These are phyloP conservation scores for Neelides folsomi DNA, from an alignment of 2,888 invertebrate species.

Conservation along the genomic window DNA sequence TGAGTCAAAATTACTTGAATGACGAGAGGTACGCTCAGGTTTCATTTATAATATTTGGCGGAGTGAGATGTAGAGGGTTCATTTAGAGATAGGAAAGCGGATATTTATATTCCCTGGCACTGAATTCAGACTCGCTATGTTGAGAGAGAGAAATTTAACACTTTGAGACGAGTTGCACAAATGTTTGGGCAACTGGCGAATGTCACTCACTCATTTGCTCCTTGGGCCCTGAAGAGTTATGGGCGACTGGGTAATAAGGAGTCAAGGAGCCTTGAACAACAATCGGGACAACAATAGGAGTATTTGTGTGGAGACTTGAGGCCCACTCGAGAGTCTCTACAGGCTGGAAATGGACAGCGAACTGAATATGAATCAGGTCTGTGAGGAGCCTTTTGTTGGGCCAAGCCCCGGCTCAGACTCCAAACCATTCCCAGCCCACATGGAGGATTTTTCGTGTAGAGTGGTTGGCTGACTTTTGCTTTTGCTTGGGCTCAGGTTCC, in stretches of 20 bases:
- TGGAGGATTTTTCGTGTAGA: slow-evolving; percentile 27
- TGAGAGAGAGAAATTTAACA: slow-evolving; percentile 9
- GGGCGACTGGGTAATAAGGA: neutral
- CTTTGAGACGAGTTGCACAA: slow-evolving; percentile 7
- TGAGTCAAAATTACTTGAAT: too few relatives aligned
- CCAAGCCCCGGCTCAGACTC: slow-evolving; percentile 8
- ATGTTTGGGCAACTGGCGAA: slow-evolving; percentile 12
- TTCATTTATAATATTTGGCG: too few relatives aligned
- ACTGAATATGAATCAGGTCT: slow-evolving; percentile 17
- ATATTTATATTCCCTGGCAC: too few relatives aligned
- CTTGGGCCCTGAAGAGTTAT: slow-evolving; percentile 2
- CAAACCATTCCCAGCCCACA: slow-evolving; percentile 25
- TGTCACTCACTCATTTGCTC: slow-evolving; percentile 11
- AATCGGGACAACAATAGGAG: neutral
- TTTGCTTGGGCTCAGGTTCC: slow-evolving; percentile 26
- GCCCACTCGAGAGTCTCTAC: slow-evolving; percentile 6
- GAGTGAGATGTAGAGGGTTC: too few relatives aligned
- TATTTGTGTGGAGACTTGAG: slow-evolving; percentile 2
- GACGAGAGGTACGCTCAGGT: too few relatives aligned
- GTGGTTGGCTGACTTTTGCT: slow-evolving; percentile 28
- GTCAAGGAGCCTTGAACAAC: too few relatives aligned
- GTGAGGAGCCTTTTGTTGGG: slow-evolving; percentile 13
- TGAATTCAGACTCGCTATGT: neutral
- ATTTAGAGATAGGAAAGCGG: too few relatives aligned
- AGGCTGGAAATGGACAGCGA: slow-evolving; percentile 12